Conservation (phyloP, 2,888 invertebrate species). For the Blastobasis adustella region DNA sequence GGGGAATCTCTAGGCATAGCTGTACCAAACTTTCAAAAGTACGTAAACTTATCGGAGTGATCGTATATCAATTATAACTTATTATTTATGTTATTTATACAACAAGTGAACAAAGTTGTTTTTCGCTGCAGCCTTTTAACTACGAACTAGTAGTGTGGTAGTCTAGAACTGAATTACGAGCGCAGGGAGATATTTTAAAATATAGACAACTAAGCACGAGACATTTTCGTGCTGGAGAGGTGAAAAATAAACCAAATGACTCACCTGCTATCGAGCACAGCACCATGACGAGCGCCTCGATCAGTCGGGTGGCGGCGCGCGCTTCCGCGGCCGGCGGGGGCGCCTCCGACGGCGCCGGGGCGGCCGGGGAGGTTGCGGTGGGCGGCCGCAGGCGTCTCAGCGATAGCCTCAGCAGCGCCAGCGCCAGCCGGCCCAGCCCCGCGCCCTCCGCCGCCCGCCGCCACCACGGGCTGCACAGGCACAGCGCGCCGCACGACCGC, state of each 20-base stretch:
- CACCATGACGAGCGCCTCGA: constrained; percentile 60
- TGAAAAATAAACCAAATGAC: constrained; percentile 16
- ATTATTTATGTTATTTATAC: no score
- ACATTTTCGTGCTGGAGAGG: no score
- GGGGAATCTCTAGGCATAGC: no score
- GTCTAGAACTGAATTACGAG: no score
- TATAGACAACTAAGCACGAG: no score
- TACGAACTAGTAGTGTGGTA: no score
- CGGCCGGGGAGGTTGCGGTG: constrained; percentile 57
- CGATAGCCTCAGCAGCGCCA: constrained; percentile 48
- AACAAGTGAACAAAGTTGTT: no score
- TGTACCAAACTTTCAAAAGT: no score
- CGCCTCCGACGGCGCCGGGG: constrained; percentile 40
- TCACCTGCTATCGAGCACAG: constrained; percentile 61
- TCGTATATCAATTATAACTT: no score
- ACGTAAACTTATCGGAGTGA: no score
- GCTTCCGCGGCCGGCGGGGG: constrained; percentile 23
- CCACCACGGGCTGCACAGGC: constrained; percentile 73
- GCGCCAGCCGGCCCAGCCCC: constrained; percentile 46
- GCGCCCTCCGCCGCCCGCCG: constrained; percentile 55
- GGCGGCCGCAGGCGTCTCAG: constrained; percentile 38
- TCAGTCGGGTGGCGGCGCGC: constrained; percentile 44
- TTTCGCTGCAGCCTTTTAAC: no score
- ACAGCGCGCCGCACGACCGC: constrained; percentile 66
- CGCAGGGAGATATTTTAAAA: no score